Base-by-base conservation (phyloP, 2,888 invertebrate species). In the Euproctis similis region DNA sequence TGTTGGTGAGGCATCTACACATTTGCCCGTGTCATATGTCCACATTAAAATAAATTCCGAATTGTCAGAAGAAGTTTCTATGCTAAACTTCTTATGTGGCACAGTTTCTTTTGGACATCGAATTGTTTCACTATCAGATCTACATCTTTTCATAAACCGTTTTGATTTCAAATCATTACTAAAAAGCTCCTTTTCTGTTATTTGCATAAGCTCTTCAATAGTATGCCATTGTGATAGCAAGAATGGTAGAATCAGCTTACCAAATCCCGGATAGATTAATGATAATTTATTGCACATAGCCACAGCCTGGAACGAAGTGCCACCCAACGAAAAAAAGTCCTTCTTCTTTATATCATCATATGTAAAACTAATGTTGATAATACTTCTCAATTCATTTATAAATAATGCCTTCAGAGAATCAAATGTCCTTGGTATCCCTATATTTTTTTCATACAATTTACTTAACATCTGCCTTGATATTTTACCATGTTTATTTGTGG, bases 1-100 rank as follows among this genome's bases (percentile, higher is more conserved):
- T 11, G 87, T 74, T 10, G 94, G 92, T 8, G 93, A 88, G 5
- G 93, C 90, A 85, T 96, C 95, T 6, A 96, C 88, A 77, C 96
- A 96, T 71, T 94, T 95, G 20, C 86, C 82, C 27, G 92, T 86
- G 66, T 92, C 73, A 60, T 82, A 86, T 39, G 73, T 81, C 90
- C 89, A 87, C 68, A 65, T 59, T 68, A 89, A 86, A 18, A 53
- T 42, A 39, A 76, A 74, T 13, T 72, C 64, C 2, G 68, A 30
- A 26, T 48, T 37, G 12, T 40, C 53, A 12, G 8, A n/a, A 2
- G 8, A 2, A 1, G 14, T 7, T 10, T 9, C 10, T 8, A 17
- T 23, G 9, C 24, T 26, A 12, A 23, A 10, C 12, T 20, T 34
- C 10, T 30, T 30, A 14, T 8, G 10, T 5, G 20, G 11, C 9